phyloP scores from a whole-genome alignment of 1,140 invertebrate species.

The Caenorhabditis inopinata region DNA sequence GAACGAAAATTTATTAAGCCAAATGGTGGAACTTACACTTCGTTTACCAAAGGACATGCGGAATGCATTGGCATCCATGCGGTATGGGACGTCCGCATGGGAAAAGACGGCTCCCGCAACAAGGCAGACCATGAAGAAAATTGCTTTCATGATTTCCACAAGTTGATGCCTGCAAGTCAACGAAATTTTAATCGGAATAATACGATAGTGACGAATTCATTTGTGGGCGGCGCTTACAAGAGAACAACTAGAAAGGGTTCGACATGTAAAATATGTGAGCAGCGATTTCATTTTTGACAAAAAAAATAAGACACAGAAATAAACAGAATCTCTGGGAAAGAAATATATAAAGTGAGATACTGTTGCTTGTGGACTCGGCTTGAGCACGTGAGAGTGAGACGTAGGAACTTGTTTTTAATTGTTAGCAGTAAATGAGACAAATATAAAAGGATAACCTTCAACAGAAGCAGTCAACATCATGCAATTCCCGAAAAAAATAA shows the following conservation, averaged over 20 bases:
- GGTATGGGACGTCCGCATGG: neutral
- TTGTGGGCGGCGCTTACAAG: neutral
- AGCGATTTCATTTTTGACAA: too few species aligned
- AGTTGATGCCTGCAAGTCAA: conserved; percentile 7
- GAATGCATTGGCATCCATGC: conserved; percentile 39
- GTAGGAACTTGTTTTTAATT: neutral
- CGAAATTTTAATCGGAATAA: neutral
- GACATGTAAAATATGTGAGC: too few species aligned
- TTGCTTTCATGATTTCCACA: conserved; percentile 12
- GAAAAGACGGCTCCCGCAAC: neutral
- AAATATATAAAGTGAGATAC: conserved; percentile 1
- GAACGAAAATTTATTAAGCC: neutral
- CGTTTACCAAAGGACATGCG: conserved; percentile 38
- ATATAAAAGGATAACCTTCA: neutral
- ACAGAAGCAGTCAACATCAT: neutral
- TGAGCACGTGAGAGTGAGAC: neutral
- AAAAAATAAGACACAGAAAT: neutral
- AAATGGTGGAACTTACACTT: neutral
- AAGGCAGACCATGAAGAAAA: neutral
- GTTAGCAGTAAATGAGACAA: neutral
- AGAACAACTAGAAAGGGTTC: neutral
- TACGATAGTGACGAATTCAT: too few species aligned
- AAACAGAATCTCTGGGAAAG: neutral
- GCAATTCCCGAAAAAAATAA: conserved; percentile 1
- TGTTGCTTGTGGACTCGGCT: neutral